A percentile compares a stretch with the other conserved stretches of the same genome.
phyloP scores from a whole-genome alignment of 1,140 invertebrate genomes.

The Camponotus vicinus region DNA sequence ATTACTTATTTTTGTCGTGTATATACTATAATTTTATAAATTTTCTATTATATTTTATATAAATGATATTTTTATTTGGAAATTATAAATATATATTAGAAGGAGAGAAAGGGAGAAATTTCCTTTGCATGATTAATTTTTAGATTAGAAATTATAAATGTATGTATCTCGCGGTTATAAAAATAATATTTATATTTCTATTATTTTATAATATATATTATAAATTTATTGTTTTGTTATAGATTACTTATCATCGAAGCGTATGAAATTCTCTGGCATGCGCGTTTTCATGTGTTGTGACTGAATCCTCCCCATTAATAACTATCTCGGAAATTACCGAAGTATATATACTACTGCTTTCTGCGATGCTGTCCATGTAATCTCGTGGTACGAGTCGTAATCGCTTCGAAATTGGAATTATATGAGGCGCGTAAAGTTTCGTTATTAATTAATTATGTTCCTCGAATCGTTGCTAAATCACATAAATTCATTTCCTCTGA shows the following conservation, averaged over 20 bases:
- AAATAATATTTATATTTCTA: no score
- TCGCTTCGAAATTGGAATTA: conserved; percentile 60
- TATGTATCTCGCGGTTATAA: no score
- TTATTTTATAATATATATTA: neutral
- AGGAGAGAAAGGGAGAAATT: no score
- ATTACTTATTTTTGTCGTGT: neutral
- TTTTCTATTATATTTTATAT: neutral
- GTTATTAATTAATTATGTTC: conserved; percentile 56
- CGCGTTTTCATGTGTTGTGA: neutral
- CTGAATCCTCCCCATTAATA: conserved; percentile 30
- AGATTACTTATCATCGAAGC: conserved; percentile 10
- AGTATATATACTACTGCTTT: conserved; percentile 45
- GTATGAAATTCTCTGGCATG: neutral
- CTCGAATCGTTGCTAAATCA: conserved; percentile 29
- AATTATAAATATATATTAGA: neutral
- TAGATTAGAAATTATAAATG: neutral
- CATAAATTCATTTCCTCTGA: conserved; percentile 45
- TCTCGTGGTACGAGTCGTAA: conserved; percentile 43
- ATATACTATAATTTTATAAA: neutral
- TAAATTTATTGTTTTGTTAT: neutral
- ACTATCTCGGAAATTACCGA: conserved; percentile 44
- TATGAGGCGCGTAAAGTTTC: conserved; percentile 48
- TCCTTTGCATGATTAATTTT: neutral
- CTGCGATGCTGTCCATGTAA: conserved; percentile 31
- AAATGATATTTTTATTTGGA: neutral